Base-by-base conservation (phyloP, 1,140 invertebrate species). In the Hypothenemus hampei region DNA sequence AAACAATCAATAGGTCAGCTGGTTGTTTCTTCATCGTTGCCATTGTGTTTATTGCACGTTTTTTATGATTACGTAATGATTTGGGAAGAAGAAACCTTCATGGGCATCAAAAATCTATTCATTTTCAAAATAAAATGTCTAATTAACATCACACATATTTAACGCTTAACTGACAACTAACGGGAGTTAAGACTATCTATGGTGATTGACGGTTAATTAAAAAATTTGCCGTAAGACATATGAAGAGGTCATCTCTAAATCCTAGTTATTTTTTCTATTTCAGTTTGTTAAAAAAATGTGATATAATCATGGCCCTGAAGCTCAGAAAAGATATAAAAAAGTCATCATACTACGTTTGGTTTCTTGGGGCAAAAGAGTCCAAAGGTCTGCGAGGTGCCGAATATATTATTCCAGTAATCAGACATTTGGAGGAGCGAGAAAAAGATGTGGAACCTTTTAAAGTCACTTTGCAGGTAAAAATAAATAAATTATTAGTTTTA, bases 271-370 rank as follows among this genome's bases (percentile, higher is more conserved):
- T 19, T 3, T 19, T 7, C 18, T 7, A 6, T 18, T 19, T 3
- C 1, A 31, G 13, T 31, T 13, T 4, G 5, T 11, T n/a, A 18
- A 40, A 51, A 45, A 45, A 23, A 54, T 46, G 41, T 46, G 19
- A 54, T n/a, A 54, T 21, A 31, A 39, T 2, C 11, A 83, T 83
- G 81, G 81, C 81, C 69, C 69, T 85, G 63, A 79, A 84, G 73
- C 73, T 86, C 64, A 81, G 84, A 67, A 89, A 89, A 68, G 90
- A 92, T 69, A 86, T 93, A 61, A 94, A 94, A 75, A 96, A 96
- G 71, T 89, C 91, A 37, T 95, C 93, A 23, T 97, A 96, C 74
- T 98, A 98, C 74, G 93, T 98, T 37, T 95, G 93, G 89, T 98
- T 97, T 76, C 80, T 98, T 60, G 95, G 95, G 16, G 93, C 94